phyloP scores from a whole-genome alignment of 2,113 vertebrate species.

The Blennius ocellaris region DNA sequence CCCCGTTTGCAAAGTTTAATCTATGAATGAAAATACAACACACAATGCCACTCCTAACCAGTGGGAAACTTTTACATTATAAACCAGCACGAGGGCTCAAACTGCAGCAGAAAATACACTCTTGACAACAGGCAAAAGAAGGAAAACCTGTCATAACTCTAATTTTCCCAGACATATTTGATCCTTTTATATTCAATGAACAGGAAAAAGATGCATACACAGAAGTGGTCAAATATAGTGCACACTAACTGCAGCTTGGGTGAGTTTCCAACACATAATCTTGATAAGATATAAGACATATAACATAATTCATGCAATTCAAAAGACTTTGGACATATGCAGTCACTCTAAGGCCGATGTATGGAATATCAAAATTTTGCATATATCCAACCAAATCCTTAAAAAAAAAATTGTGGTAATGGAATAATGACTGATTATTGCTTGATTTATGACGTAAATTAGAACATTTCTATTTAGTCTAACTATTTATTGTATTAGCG shows the following conservation, averaged over 20 bases:
- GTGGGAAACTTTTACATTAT: background rate
- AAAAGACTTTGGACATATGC: background rate
- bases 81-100: background rate
- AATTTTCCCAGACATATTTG: background rate
- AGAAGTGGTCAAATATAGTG: background rate
- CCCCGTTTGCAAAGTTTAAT: background rate
- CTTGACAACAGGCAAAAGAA: background rate
- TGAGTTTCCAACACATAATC: background rate
- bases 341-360: background rate
- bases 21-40: background rate
- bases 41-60: background rate
- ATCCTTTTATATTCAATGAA: background rate
- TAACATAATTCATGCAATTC: slow-evolving; percentile 2
- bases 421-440: no score
- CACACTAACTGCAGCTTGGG: background rate
- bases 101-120: background rate
- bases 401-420: no score
- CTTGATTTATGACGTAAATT: background rate
- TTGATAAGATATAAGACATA: no score
- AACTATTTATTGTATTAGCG: no score
- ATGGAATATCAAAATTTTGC: background rate
- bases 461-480: background rate
- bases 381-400: no score
- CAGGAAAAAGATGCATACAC: background rate
- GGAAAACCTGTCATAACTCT: background rate